phyloP scores from a whole-genome alignment of 2,888 invertebrate species.

The Linnaemya vulpina region DNA sequence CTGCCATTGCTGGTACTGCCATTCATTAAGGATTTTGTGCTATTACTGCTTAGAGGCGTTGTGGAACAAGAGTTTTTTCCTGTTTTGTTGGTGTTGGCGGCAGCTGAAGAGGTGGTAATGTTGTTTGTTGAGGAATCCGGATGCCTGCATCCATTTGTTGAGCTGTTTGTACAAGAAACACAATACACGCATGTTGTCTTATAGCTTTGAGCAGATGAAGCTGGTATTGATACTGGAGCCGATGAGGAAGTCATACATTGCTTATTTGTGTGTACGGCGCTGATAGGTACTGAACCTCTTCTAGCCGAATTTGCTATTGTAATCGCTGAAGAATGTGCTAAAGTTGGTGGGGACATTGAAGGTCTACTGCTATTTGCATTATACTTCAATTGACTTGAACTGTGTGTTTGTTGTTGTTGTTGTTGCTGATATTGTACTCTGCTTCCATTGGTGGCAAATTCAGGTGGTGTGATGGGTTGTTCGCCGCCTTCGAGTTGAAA shows the following conservation, averaged over 20 bases:
- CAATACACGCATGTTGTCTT: constrained; percentile 75
- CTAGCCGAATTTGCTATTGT: constrained; percentile 58
- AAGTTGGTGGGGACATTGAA: constrained; percentile 61
- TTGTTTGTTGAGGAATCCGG: constrained; percentile 69
- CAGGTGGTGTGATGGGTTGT: constrained; percentile 66
- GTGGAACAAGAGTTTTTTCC: constrained; percentile 74
- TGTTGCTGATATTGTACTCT: constrained; percentile 42
- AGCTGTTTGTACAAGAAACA: constrained; percentile 75
- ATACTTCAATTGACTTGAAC: constrained; percentile 54
- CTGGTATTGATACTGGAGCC: constrained; percentile 55
- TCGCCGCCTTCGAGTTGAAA: constrained; percentile 80
- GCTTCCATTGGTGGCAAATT: constrained; percentile 71
- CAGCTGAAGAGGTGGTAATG: constrained; percentile 63
- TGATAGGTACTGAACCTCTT: constrained; percentile 77
- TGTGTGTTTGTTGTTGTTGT: constrained; percentile 47
- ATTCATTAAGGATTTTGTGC: constrained; percentile 66
- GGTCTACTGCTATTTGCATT: constrained; percentile 53
- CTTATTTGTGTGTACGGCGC: constrained; percentile 72
- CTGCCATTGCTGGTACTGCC: constrained; percentile 65
- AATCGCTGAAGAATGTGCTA: constrained; percentile 66
- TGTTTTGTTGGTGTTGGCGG: constrained; percentile 35
- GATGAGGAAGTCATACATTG: constrained; percentile 45
- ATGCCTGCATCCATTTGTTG: constrained; percentile 68
- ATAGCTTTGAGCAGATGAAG: constrained; percentile 65
- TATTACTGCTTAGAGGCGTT: constrained; percentile 64